phyloP scores from a whole-genome alignment of 1,140 invertebrate species.

The Papilio polyxenes region DNA sequence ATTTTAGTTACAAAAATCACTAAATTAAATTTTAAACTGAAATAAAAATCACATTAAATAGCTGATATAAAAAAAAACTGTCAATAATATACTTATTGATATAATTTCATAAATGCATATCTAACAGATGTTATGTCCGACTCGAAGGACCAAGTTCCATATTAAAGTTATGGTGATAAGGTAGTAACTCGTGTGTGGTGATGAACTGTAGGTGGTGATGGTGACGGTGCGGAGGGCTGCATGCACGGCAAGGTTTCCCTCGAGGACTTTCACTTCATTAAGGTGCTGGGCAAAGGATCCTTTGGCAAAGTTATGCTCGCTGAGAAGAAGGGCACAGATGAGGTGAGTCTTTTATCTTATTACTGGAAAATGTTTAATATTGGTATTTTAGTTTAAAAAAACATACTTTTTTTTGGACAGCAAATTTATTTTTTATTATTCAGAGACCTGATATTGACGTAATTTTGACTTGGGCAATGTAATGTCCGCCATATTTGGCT shows the following conservation, averaged over 20 bases:
- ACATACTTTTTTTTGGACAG: too few species aligned
- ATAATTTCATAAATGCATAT: neutral
- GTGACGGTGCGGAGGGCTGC: constrained; percentile 45
- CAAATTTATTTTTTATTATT: too few species aligned
- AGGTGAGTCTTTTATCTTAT: constrained; percentile 79
- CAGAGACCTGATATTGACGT: too few species aligned
- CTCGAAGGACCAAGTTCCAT: constrained; percentile 33
- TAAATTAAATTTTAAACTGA: neutral
- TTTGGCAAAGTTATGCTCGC: constrained; percentile 99
- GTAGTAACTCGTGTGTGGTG: constrained; percentile 6
- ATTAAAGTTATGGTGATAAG: neutral
- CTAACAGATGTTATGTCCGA: constrained; percentile 2
- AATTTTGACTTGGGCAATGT: too few species aligned
- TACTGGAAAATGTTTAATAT: neutral
- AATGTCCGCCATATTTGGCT: too few species aligned
- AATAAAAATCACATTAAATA: neutral
- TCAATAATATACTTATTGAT: neutral
- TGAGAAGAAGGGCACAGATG: constrained; percentile 95
- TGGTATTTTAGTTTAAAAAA: too few species aligned
- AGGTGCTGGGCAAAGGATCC: constrained; percentile 99
- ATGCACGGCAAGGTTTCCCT: constrained; percentile 85
- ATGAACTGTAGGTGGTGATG: constrained; percentile 43
- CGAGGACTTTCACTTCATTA: constrained; percentile 96
- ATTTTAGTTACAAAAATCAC: neutral
- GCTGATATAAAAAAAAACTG: too few species aligned